Base-by-base conservation (phyloP, 2,888 invertebrate genomes). In the Nemotelus pantherinus region DNA sequence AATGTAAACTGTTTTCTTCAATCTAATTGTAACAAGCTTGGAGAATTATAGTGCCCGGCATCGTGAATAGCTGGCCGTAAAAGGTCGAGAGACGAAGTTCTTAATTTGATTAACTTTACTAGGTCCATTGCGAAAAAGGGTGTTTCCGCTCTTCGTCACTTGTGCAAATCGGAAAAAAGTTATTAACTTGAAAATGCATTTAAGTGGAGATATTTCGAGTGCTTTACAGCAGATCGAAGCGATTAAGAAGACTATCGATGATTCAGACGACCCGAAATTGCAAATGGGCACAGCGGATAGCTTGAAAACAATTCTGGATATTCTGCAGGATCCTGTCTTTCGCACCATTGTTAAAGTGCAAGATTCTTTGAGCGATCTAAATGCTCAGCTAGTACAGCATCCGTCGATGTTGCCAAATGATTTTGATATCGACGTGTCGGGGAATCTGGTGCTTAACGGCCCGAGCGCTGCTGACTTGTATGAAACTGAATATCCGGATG, bases 341-440 rank as follows among this genome's bases (percentile, higher is more conserved):
- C 91, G 94, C 80, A 95, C 95, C 83, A 94, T 97, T 83, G 94
- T 96, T 39, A 95, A 94, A 77, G 92, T 98, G 79, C 94, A 97
- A 89, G 97, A 97, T 85, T 97, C 97, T 0, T 89, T 98, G 64
- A 92, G 92, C 65, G 94, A 97, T 88, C 88, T 98, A 77, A 95
- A 95, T 81, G 92, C 92, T 47, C 96, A 96, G 87, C 90, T 96
- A 77, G 92, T 92, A 58, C 94, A 95, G 83, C 97, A 97, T 88
- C 97, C 97, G 10, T 96, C 96, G 41, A 95, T 97, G 85, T 89
- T 97, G 80, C 96, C 97, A 63, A 94, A 94, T 72, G 97, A 97
- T 86, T 98, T 98, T 88, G 96, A 97, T 85, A 95, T 98, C 77
- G 94, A 93, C 82, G 91, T 93, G 65, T 92, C 94, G 81, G 95